Base-by-base conservation (phyloP, 92 coral and sea anemone species). In the Siderastrea radians region DNA sequence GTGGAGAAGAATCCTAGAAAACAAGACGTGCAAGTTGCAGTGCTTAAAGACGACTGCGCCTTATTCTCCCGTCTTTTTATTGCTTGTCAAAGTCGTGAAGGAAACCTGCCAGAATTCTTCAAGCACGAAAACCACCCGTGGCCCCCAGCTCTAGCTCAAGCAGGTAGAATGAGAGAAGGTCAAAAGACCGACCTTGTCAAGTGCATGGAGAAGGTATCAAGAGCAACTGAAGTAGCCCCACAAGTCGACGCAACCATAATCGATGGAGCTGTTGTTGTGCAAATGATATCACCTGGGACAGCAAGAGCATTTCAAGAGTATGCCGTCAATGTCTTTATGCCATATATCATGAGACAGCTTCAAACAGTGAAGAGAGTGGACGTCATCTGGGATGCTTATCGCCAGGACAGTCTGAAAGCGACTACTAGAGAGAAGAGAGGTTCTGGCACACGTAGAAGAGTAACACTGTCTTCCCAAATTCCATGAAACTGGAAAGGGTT, bases 101-200 rank as follows among this genome's bases (percentile, higher is more conserved):
- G 93, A 26, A 60, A 82, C 66, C 86, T 88, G 8, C 78, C 75
- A 26, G 83, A 84, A 15, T 88, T 92, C 15, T 92, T 92, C 43
- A 80, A 59, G 17, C 87, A 89, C 68, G 93, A 93, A 75, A 93
- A 89, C 72, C 95, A 93, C 72, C 88, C 89, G 45, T 88, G 88
- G 68, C 94, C 94, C 13, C 86, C 89, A 38, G 63, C 92, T 62
- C 88, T 83, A 54, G 84, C 89, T 3, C 84, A 83, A 38, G 17
- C 54, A 1, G 60, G 87, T 63, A 61, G 58, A 44, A 11, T 89
- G 38, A 83, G 80, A 70, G 72, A 77, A 83, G 92, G 84, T 6
- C 85, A 89, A 43, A 89, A 77, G 83, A 58, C 89, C 1, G 89
- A 89, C 16, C 66, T 84, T 6, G 80, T 69, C 17, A 83, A 48